Evolutionary conservation across 92 coral and sea anemone species (phyloP).

Genomic region (Epizoanthus fatuus): DNA sequence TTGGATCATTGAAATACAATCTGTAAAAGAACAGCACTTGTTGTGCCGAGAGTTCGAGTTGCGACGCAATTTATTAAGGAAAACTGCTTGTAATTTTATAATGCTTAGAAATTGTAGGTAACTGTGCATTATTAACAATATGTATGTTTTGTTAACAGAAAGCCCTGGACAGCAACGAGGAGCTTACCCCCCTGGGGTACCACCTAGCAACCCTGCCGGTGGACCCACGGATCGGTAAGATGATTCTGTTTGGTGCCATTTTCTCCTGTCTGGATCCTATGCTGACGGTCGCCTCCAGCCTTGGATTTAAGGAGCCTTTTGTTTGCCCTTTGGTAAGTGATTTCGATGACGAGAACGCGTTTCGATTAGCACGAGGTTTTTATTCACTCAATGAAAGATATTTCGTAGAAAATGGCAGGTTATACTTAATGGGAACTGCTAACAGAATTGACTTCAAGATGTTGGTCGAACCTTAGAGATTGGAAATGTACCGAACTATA

Average conservation of each 20-base stretch:
- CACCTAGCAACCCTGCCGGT: slow-evolving; percentile 97
- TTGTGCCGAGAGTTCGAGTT: no score
- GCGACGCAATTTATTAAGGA: no score
- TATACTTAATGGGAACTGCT: no score
- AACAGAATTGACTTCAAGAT: no score
- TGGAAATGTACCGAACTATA: no score
- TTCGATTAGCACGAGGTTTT: background rate
- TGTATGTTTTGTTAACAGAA: slow-evolving; percentile 59
- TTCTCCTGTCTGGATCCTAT: slow-evolving; percentile 99
- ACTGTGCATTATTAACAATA: no score
- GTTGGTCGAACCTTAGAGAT: no score
- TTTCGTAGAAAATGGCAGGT: background rate
- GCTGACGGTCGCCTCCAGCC: slow-evolving; percentile 90
- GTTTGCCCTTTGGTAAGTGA: slow-evolving; percentile 88
- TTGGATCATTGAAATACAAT: no score
- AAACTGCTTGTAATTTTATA: no score
- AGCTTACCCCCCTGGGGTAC: slow-evolving; percentile 94
- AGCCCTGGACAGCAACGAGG: slow-evolving; percentile 86
- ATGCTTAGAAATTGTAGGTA: no score
- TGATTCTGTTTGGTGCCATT: slow-evolving; percentile 96
- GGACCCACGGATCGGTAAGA: slow-evolving; percentile 97
- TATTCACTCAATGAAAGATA: background rate
- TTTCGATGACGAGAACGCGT: background rate
- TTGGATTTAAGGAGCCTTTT: slow-evolving; percentile 97
- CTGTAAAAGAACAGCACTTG: no score